Percentiles rank a stretch among this genome's conserved stretches.
Conservation (phyloP, 1,140 invertebrate genomes). For the Pseudomyrmex gracilis region DNA sequence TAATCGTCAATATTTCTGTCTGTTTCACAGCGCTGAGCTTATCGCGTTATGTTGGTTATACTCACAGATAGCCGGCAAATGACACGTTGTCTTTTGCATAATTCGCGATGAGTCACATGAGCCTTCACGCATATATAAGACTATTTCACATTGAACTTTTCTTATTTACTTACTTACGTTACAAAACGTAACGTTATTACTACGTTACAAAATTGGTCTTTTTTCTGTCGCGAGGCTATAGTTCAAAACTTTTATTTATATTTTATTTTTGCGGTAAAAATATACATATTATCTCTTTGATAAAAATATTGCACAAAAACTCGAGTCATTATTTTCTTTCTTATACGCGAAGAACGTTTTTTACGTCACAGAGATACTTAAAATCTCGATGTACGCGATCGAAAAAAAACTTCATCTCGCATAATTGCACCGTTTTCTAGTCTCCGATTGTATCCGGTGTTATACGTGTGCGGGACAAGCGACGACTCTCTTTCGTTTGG, state of each 20-base stretch:
- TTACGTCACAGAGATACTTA: background rate
- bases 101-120: slow-evolving; percentile 60
- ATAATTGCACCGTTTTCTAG: slow-evolving; percentile 54
- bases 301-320: background rate
- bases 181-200: too few relatives aligned
- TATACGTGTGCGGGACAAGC: slow-evolving; percentile 34
- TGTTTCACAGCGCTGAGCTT: background rate
- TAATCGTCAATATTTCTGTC: background rate
- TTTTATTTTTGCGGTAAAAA: too few relatives aligned
- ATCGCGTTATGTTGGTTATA: slow-evolving; percentile 32
- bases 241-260: too few relatives aligned
- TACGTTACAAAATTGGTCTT: background rate
- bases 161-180: background rate
- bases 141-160: slow-evolving; percentile 28
- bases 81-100: slow-evolving; percentile 47
- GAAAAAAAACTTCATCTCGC: slow-evolving; percentile 42
- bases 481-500: slow-evolving; percentile 63
- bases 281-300: too few relatives aligned
- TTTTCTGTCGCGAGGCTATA: background rate
- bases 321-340: background rate
- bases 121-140: background rate
- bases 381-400: slow-evolving; percentile 17
- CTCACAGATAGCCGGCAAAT: slow-evolving; percentile 20
- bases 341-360: background rate
- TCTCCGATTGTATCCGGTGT: slow-evolving; percentile 37